phyloP scores from a whole-genome alignment of 1,140 invertebrate genomes.

The Anastrepha obliqua region DNA sequence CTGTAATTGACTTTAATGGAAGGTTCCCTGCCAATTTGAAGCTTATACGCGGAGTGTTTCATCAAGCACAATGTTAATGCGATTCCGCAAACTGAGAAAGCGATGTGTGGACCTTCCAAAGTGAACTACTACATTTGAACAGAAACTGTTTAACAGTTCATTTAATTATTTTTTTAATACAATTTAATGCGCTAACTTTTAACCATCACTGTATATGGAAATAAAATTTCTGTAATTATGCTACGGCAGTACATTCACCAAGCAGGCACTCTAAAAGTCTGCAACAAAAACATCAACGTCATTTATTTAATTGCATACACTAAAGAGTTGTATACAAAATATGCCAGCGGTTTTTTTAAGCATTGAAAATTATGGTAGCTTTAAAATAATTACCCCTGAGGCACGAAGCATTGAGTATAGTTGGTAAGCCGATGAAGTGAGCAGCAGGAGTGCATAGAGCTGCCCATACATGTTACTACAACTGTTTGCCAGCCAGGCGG shows the following conservation, averaged over 20 bases:
- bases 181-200: too few relatives aligned
- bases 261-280: background rate
- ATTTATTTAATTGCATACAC: slow-evolving; percentile 46
- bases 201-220: background rate
- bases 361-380: slow-evolving; percentile 20
- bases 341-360: background rate
- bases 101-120: too few relatives aligned
- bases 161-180: too few relatives aligned
- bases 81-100: too few relatives aligned
- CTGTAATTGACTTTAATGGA: too few relatives aligned
- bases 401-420: background rate
- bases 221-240: background rate
- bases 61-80: too few relatives aligned
- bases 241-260: background rate
- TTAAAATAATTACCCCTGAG: slow-evolving; percentile 50
- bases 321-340: background rate
- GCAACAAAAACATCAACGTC: background rate
- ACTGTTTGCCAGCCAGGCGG: background rate
- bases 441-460: too few relatives aligned
- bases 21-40: too few relatives aligned
- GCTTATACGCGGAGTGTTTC: too few relatives aligned
- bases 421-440: background rate
- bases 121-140: too few relatives aligned
- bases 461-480: background rate
- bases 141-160: too few relatives aligned